Base-by-base conservation (phyloP, 2,888 invertebrate genomes). In the Camponotus fellah region DNA sequence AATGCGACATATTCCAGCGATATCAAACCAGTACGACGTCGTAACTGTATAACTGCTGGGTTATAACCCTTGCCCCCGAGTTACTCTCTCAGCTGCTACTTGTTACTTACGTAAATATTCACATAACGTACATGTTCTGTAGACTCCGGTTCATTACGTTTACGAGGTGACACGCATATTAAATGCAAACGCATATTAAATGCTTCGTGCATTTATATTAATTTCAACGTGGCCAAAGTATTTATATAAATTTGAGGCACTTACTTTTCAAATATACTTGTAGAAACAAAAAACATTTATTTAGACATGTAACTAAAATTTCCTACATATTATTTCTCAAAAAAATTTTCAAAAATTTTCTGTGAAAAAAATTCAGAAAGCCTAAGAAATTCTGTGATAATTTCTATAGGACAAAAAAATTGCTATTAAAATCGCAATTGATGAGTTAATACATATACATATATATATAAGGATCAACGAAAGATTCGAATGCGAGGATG, bases 401-500 rank as follows among this genome's bases (percentile, higher is more conserved):
- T 56, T 40, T 26, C 58, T 56, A 56, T 69, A 37, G 21, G 17
- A 74, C 62, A n/a, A 53, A 34, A n/a, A n/a, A n/a, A n/a, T n/a
- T n/a, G 9, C 3, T 21, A 17, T 21, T 40, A 64, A 62, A 69
- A 40, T 75, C 58, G 32, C 84, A 83, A 86, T 90, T 88, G 85
- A 86, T 88, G 85, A 86, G 87, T 91, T 91, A 91, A 91, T 89
- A 91, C 17, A 49, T 17, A 49, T 53, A 46, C 91, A 87, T 37
- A 6, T 3, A 37, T 5, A 26, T 26, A 26, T 26, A 26, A 26
- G 26, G 2, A 26, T 26, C 26, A 26, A 72, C 72, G 40, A 40
- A 34, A 34, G 37, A 43, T 53, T 69, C 66, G 56, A 14, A 34
- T 26, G 26, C 62, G 72, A 74, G 66, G 74, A 68, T 65, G 80